phyloP scores from a whole-genome alignment of 2,888 invertebrate species.

The Caenorhabditis doughertyi region DNA sequence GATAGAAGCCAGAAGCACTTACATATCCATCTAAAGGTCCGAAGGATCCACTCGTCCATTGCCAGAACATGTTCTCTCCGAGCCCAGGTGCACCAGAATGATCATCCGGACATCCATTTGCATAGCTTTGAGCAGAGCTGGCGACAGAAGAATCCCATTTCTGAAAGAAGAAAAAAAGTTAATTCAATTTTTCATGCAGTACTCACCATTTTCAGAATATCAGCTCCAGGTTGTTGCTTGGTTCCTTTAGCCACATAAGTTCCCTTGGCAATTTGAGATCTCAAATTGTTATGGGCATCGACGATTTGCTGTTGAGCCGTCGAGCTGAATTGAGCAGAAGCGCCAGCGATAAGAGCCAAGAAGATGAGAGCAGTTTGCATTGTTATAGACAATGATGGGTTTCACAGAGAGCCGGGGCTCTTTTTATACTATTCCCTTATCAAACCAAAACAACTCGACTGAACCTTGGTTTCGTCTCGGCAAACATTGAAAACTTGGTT shows the following conservation, averaged over 20 bases:
- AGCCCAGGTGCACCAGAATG: not conserved
- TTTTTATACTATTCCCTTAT: not conserved
- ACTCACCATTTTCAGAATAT: slow-evolving; percentile 7
- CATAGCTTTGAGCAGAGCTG: not conserved
- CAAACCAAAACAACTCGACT: not conserved
- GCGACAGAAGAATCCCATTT: not conserved
- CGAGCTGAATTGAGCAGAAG: slow-evolving; percentile 13
- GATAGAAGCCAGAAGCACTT: no score
- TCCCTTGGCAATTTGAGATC: slow-evolving; percentile 22
- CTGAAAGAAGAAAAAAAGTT: no score
- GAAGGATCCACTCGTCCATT: not conserved
- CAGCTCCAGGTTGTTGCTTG: slow-evolving; percentile 1
- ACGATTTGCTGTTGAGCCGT: slow-evolving; percentile 26
- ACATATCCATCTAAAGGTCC: not conserved
- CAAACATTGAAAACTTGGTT: not conserved
- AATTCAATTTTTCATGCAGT: not conserved
- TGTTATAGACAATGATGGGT: slow-evolving; percentile 8
- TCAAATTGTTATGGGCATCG: slow-evolving; percentile 17
- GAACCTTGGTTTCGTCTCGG: not conserved
- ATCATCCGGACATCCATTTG: not conserved
- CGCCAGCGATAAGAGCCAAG: slow-evolving; percentile 13
- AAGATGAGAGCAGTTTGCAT: slow-evolving; percentile 13
- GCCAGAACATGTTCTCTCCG: not conserved
- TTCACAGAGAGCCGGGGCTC: not conserved
- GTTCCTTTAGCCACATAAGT: slow-evolving; percentile 12